Evolutionary conservation across 2,888 invertebrate species (phyloP).

Genomic region (Epicampocera succincta): DNA sequence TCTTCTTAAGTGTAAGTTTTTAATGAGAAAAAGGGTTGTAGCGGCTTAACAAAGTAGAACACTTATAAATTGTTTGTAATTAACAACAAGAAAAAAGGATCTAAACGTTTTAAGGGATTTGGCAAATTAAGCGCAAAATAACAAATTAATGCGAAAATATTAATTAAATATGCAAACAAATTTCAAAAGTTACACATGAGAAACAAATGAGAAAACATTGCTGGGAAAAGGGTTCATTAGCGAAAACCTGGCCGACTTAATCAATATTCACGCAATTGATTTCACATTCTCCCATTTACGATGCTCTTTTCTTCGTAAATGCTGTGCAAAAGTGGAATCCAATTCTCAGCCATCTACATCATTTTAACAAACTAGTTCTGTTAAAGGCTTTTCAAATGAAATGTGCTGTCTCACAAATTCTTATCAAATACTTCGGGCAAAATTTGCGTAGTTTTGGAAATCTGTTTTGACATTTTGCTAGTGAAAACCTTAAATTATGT

Average conservation of each 20-base stretch:
- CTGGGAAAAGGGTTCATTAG: constrained; percentile 20
- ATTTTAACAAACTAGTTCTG: constrained; percentile 13
- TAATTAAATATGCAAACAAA: constrained; percentile 61
- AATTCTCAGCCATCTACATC: constrained; percentile 52
- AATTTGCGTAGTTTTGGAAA: constrained; percentile 48
- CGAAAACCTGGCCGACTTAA: constrained; percentile 15
- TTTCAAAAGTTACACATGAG: neutral
- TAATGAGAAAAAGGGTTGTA: constrained; percentile 21
- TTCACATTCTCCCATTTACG: constrained; percentile 12
- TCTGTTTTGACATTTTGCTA: constrained; percentile 45
- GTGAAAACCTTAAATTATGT: neutral
- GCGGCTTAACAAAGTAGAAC: constrained; percentile 49
- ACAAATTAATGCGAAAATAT: constrained; percentile 54
- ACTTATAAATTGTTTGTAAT: constrained; percentile 63
- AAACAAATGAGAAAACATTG: neutral
- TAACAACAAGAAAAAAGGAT: constrained; percentile 14
- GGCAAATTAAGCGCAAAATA: constrained; percentile 61
- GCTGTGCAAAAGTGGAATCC: neutral
- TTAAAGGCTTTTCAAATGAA: neutral
- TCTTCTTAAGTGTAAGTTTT: constrained; percentile 13
- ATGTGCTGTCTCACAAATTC: constrained; percentile 26
- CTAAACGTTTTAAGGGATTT: constrained; percentile 48
- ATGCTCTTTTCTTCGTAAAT: constrained; percentile 28
- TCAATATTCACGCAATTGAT: constrained; percentile 62
- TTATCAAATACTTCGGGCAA: constrained; percentile 5